Evolutionary conservation across 2,113 vertebrate species (phyloP), one percentile per base, ranked within the genome.

Genomic region (Percina caprodes): DNA sequence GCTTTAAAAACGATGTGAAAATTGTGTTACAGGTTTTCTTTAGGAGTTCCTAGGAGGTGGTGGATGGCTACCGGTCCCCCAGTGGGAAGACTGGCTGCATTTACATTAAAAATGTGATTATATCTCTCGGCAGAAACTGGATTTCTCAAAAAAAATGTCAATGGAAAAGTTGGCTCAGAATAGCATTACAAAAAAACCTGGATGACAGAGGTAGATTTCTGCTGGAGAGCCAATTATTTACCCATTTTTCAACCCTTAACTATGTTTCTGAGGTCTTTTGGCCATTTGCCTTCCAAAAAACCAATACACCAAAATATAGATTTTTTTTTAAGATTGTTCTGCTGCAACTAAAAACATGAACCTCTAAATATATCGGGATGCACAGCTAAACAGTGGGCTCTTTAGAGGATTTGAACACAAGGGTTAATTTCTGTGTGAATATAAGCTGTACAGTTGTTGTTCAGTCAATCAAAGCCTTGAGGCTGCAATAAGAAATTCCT

Each of bases 1-100:
- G 54, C 70, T 80, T 85, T 19, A 49, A 79, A 83, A 83, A 79
- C 83, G 74, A 76, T 83, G 74, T 71, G 69, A 85, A 85, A 88
- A 62, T 15, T 8, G 39, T n/a, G 35, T 33, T 62, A 45, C 72
- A 52, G 35, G 69, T 77, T 87, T 79, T 76, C 56, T 78, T 85
- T 79, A 52, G 4, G 54, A 15, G 19, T 54, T 62, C 39, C 24
- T 49, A 11, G 71, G 56, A 69, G 82, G 59, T 33, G 70, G 81
- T 54, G 52, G 45, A n/a, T 26, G 15, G 42, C 9, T 24, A 55
- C 46, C 2, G 1, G 45, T 30, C 18, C 35, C 74, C 52, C 11
- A 63, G 15, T 30, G 51, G 19, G 74, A 83, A 10, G 54, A 65
- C 16, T 30, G 30, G 23, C 21, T 67, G 51, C 7, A 1, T 82